A percentile compares a stretch with the other conserved stretches of the same genome.
Evolutionary conservation across 2,797 vertebrate species (phyloP).

Genomic region (Peromyscus attwateri): DNA sequence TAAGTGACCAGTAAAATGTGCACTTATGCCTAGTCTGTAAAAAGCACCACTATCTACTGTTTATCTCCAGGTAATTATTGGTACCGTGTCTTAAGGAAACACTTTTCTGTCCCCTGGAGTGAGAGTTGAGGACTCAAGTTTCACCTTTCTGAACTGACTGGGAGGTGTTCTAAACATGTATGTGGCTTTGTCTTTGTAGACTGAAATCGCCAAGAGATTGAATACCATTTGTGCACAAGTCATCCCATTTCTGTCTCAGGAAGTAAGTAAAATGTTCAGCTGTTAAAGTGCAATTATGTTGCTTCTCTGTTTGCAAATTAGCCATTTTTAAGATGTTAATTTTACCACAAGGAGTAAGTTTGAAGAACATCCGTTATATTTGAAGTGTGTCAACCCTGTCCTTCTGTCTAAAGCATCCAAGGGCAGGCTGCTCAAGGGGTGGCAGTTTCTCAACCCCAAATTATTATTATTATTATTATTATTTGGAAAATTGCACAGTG

Average conservation of each 20-base stretch:
- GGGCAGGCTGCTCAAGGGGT: slow-evolving; percentile 65
- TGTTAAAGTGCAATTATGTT: slow-evolving; percentile 90
- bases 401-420: slow-evolving; percentile 85
- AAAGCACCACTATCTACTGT: slow-evolving; percentile 39
- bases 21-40: slow-evolving; percentile 41
- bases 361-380: slow-evolving; percentile 90
- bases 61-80: slow-evolving; percentile 68
- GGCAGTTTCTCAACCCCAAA: slow-evolving; percentile 81
- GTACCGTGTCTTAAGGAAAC: slow-evolving; percentile 30
- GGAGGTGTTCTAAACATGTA: slow-evolving; percentile 70
- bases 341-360: slow-evolving; percentile 89
- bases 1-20: slow-evolving; percentile 63
- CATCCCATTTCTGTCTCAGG: slow-evolving; percentile 99
- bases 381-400: slow-evolving; percentile 87
- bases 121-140: slow-evolving; percentile 32
- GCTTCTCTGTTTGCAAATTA: slow-evolving; percentile 91
- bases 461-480: slow-evolving; percentile 40
- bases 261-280: slow-evolving; percentile 94
- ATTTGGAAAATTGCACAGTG: slow-evolving; percentile 68
- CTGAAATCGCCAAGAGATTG: slow-evolving; percentile 98
- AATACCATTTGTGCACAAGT: slow-evolving; percentile 99
- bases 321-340: slow-evolving; percentile 90
- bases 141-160: slow-evolving; percentile 72
- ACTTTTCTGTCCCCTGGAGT: slow-evolving; percentile 11
- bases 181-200: slow-evolving; percentile 90